Percentiles rank a stretch among this genome's conserved stretches.
These are phyloP conservation scores for Parapristionchus giblindavisi DNA, from an alignment of 2,888 invertebrate genomes.

Conservation along the genomic window DNA sequence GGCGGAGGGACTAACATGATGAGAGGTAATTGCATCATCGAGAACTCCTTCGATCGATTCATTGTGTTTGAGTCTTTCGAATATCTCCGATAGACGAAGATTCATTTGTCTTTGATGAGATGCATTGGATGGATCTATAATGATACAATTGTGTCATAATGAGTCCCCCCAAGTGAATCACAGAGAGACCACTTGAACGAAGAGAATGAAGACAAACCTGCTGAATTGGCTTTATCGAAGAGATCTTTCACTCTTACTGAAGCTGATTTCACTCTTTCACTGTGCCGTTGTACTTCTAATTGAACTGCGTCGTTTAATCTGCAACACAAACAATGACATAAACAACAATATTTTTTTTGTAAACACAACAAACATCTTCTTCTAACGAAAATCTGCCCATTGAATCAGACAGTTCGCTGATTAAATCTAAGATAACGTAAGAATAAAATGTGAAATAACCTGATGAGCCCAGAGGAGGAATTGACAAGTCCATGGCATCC, in stretches of 20 bases:
- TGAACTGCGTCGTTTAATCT: constrained; percentile 70
- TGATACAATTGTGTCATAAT: neutral
- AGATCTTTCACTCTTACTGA: constrained; percentile 68
- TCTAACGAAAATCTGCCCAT: neutral
- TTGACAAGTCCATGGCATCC: constrained; percentile 71
- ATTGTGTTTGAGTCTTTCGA: constrained; percentile 70
- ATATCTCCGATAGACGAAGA: constrained; percentile 69
- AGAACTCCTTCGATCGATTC: constrained; percentile 68
- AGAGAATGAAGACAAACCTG: constrained; percentile 1
- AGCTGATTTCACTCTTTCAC: constrained; percentile 67
- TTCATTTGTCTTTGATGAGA: constrained; percentile 71
- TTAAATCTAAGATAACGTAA: neutral
- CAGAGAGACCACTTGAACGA: neutral
- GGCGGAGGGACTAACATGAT: constrained; percentile 58
- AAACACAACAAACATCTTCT: too few species aligned
- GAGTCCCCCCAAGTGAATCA: neutral
- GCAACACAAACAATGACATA: too few species aligned
- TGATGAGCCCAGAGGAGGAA: constrained; percentile 58
- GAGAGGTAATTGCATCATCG: constrained; percentile 69
- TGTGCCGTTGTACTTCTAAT: constrained; percentile 68
- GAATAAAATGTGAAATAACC: constrained; percentile 40
- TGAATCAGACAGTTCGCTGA: neutral
- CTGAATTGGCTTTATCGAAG: constrained; percentile 49
- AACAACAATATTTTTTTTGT: too few species aligned
- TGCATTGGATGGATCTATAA: constrained; percentile 64